Percentiles rank a stretch among this genome's conserved stretches.
phyloP scores from a whole-genome alignment of 2,113 vertebrate genomes.

The Barbus barbus region DNA sequence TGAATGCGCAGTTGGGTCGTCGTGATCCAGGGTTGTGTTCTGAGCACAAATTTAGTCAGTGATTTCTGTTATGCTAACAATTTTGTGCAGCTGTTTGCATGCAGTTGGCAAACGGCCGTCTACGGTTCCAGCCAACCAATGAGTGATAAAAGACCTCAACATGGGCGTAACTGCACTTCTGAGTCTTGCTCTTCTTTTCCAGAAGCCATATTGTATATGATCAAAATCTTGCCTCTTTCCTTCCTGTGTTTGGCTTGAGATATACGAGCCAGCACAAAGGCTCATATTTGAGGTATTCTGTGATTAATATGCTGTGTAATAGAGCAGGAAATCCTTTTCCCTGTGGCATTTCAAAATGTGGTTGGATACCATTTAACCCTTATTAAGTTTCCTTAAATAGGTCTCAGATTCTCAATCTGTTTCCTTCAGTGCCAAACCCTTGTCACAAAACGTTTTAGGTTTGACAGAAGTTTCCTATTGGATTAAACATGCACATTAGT shows the following conservation, averaged over 20 bases:
- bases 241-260: not conserved
- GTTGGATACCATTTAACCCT: constrained; percentile 3
- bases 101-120: constrained; percentile 34
- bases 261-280: not conserved
- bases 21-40: not conserved
- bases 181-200: constrained; percentile 13
- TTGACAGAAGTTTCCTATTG: not conserved
- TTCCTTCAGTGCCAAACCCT: not conserved
- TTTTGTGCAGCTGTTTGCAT: constrained; percentile 46
- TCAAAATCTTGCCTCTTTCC: not conserved
- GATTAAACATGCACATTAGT: constrained; percentile 10
- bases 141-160: constrained; percentile 48
- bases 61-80: constrained; percentile 38
- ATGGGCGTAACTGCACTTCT: constrained; percentile 36
- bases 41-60: not conserved
- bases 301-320: constrained; percentile 8
- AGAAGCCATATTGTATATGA: not conserved
- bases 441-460: constrained; percentile 6
- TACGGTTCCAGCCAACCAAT: constrained; percentile 32
- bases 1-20: not conserved
- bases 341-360: constrained; percentile 14
- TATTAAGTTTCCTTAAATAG: constrained; percentile 14
- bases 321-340: constrained; percentile 1
- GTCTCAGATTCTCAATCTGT: not conserved
- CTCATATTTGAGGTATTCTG: not conserved